Evolutionary conservation across 2,797 vertebrate species (phyloP), one percentile per base, ranked within the genome.

Genomic region (Sebastes trivittatus): DNA sequence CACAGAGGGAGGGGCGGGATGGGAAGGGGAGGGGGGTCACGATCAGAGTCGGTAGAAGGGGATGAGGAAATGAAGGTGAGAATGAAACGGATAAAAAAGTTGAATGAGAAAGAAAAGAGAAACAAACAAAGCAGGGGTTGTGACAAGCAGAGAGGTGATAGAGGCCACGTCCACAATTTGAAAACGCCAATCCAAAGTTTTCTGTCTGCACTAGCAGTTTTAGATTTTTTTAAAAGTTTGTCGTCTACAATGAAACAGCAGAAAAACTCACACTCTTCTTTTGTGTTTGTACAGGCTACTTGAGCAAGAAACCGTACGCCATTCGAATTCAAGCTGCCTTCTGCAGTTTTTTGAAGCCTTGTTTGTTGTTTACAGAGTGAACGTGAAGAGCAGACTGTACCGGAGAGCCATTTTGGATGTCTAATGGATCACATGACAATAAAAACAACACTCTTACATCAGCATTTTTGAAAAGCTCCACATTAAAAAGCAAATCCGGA

Each of bases 1-100:
- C 84, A 84, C 86, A 87, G 87, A 87, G 91, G 88, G 87, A 84
- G 92, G 88, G 85, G 76, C 75, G 62, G 7, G 83, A 75, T 55
- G 80, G 80, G 64, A 60, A 5, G 75, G 66, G 27, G 23, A 13
- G 63, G 61, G 66, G 73, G 65, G 76, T 75, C 61, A 78, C 32
- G 85, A 75, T 82, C 77, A 58, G 73, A 75, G 64, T 77, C 58
- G 2, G 63, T 6, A 54, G 75, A 76, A 7, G 61, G 75, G 36
- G 60, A 75, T 77, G 70, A 60, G 69, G 63, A 78, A 82, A 88
- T 68, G 71, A 86, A 88, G 82, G 76, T 76, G 73, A 84, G 80
- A 89, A 75, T 69, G 55, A 87, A 88, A 85, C 11, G 13, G 23
- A 73, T 61, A 75, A 22, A 86, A 77, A 85, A 87, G 72, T 65